Evolutionary conservation across 1,140 invertebrate genomes (phyloP).

Genomic region (Coboldia fuscipes): DNA sequence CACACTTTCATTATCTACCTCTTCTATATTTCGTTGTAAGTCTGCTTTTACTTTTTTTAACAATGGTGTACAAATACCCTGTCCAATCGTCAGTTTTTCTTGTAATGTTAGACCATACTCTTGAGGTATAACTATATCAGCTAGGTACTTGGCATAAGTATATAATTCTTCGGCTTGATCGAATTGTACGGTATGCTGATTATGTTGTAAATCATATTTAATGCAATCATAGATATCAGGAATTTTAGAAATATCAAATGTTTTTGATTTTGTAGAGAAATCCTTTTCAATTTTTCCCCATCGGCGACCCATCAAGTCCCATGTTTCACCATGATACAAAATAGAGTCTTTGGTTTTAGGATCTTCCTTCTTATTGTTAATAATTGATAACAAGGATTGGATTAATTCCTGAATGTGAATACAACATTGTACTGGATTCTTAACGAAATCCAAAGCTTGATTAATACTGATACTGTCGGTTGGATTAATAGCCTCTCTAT

Average conservation of each 20-base stretch:
- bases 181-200: slow-evolving; percentile 86
- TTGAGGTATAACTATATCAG: slow-evolving; percentile 97
- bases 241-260: slow-evolving; percentile 97
- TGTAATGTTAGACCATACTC: slow-evolving; percentile 93
- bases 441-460: slow-evolving; percentile 83
- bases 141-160: slow-evolving; percentile 83
- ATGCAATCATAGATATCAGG: slow-evolving; percentile 96
- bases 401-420: slow-evolving; percentile 72
- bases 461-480: slow-evolving; percentile 67
- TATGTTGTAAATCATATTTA: slow-evolving; percentile 97
- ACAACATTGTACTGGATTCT: slow-evolving; percentile 90
- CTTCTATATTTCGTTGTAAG: slow-evolving; percentile 80
- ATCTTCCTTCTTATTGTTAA: slow-evolving; percentile 68
- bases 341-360: slow-evolving; percentile 73
- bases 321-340: slow-evolving; percentile 95
- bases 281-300: slow-evolving; percentile 99
- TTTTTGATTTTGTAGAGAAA: slow-evolving; percentile 73
- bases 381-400: slow-evolving; percentile 64
- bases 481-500: slow-evolving; percentile 74
- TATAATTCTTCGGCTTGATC: slow-evolving; percentile 88
- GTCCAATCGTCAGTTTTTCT: slow-evolving; percentile 91
- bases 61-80: slow-evolving; percentile 92
- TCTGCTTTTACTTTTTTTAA: slow-evolving; percentile 92
- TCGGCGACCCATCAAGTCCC: slow-evolving; percentile 92
- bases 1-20: slow-evolving; percentile 69